A percentile compares a stretch with the other conserved stretches of the same genome.
Evolutionary conservation across 2,888 invertebrate genomes (phyloP).

Genomic region (Caradrina kadenii): DNA sequence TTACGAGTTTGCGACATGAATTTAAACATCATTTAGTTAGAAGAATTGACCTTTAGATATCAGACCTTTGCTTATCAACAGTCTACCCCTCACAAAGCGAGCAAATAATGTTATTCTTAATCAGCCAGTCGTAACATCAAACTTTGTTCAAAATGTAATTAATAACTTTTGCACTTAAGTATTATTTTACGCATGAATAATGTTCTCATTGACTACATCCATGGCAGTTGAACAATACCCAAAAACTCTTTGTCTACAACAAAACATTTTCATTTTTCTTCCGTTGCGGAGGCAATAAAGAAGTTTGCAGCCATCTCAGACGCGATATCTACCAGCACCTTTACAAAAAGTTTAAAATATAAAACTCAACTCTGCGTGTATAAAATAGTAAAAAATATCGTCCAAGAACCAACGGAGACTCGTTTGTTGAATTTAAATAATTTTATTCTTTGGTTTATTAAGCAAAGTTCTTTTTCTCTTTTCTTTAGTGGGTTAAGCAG

Average conservation of each 20-base stretch:
- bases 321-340: conserved; percentile 45
- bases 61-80: not conserved
- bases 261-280: conserved; percentile 72
- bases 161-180: conserved; percentile 2
- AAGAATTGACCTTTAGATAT: not conserved
- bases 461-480: conserved; percentile 12
- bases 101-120: not conserved
- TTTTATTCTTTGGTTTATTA: conserved; percentile 58
- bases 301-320: conserved; percentile 43
- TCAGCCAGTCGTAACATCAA: conserved; percentile 17
- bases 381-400: conserved; percentile 56
- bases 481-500: conserved; percentile 29
- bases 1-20: too few relatives aligned
- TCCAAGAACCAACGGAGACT: conserved; percentile 47
- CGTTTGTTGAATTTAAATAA: conserved; percentile 60
- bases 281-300: conserved; percentile 60
- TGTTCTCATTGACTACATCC: conserved; percentile 12
- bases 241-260: conserved; percentile 65
- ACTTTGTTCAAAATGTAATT: conserved; percentile 29
- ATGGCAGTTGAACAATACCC: conserved; percentile 55
- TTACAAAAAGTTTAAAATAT: conserved; percentile 57
- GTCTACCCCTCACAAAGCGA: not conserved
- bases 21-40: too few relatives aligned
- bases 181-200: conserved; percentile 35
- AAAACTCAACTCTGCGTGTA: conserved; percentile 40